phyloP scores from a whole-genome alignment of 2,888 invertebrate species.

The Calliphora vomitoria region DNA sequence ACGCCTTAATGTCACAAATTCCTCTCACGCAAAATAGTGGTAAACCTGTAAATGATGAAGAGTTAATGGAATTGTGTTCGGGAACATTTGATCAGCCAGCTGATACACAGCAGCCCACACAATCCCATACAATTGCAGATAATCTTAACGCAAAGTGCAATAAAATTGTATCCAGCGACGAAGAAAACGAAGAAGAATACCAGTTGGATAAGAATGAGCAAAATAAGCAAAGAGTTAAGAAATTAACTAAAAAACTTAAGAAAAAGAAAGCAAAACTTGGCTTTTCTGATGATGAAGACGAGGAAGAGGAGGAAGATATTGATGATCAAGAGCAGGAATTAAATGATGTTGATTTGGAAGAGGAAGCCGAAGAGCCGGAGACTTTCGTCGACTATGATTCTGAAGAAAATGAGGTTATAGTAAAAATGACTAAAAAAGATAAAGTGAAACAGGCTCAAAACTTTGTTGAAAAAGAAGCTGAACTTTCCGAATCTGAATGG shows the following conservation, averaged over 20 bases:
- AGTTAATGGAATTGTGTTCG: slow-evolving; percentile 86
- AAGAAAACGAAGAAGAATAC: slow-evolving; percentile 75
- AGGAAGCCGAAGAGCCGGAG: slow-evolving; percentile 83
- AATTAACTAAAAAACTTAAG: slow-evolving; percentile 79
- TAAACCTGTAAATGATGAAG: slow-evolving; percentile 80
- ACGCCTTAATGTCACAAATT: slow-evolving; percentile 80
- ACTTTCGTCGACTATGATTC: slow-evolving; percentile 91
- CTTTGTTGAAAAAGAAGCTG: slow-evolving; percentile 96
- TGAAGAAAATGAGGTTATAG: slow-evolving; percentile 91
- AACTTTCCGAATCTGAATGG: slow-evolving; percentile 95
- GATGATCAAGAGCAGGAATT: slow-evolving; percentile 72
- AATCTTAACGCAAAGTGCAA: slow-evolving; percentile 75
- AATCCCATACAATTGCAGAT: not conserved
- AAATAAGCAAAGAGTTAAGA: slow-evolving; percentile 80
- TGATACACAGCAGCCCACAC: not conserved
- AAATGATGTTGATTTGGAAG: slow-evolving; percentile 81
- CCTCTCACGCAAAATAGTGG: slow-evolving; percentile 79
- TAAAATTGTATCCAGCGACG: slow-evolving; percentile 86
- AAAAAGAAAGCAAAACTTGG: slow-evolving; percentile 83
- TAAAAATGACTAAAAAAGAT: slow-evolving; percentile 82
- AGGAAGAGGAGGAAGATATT: slow-evolving; percentile 75
- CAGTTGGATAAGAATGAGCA: slow-evolving; percentile 40
- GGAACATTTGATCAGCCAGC: slow-evolving; percentile 85
- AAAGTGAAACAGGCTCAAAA: slow-evolving; percentile 86
- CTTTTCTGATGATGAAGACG: slow-evolving; percentile 83